Evolutionary conservation across 2,113 vertebrate species (phyloP), one percentile per base, ranked within the genome.

Genomic region (Pagrus major): DNA sequence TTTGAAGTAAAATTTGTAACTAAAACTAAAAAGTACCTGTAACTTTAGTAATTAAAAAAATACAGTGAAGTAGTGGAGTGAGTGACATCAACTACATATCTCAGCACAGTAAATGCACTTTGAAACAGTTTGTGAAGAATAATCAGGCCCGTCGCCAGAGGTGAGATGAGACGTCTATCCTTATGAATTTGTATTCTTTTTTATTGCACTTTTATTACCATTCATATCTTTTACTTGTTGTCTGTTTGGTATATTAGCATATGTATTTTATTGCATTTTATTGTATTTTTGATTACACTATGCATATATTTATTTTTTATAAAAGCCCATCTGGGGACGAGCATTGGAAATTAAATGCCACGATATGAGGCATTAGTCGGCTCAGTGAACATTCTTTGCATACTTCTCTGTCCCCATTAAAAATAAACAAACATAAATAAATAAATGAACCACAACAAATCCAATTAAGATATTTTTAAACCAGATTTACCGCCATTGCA

Each of bases 291-390:
- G 27, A 52, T 66, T 54, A 12, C 21, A 46, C 27, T n/a, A 16
- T 42, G 25, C 14, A 21, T 31, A 14, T 9, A 60, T 54, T 68
- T 47, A 46, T 63, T 69, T 74, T 74, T 47, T 44, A 5, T 37
- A 42, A 75, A 69, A 46, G 11, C 27, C 46, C 42, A 54, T 65
- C 54, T 61, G 44, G n/a, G n/a, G 20, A 73, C 6, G 37, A 35
- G 33, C 21, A 29, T 5, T 9, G n/a, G n/a, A 73, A 78, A 72
- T 73, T 37, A 63, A 63, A 56, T 63, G 23, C n/a, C 16, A 7
- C 60, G 37, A 81, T 61, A 69, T 52, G 42, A n/a, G 46, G 25
- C 15, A 59, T 77, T 66, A 39, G 58, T 64, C 46, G 1, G 47
- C 56, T 79, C 56, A 54, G 63, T 56, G 29, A 78, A 31, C 47